These are phyloP conservation scores for Anneissia japonica DNA, from an alignment of 35 echinoderm and acorn worm species.

Conservation along the genomic window DNA sequence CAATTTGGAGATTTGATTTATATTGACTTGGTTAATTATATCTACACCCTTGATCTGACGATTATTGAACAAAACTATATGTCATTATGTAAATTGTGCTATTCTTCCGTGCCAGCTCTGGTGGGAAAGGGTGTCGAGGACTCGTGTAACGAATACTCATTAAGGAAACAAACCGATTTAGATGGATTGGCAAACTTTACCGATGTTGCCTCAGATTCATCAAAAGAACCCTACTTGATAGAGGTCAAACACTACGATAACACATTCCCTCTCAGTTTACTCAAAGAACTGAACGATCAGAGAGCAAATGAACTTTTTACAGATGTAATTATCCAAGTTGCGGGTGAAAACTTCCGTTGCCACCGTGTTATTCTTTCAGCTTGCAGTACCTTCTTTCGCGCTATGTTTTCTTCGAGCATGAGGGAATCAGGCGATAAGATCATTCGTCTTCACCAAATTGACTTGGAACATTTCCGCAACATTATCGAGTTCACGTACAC, in stretches of 20 bases:
- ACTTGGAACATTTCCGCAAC: conserved; percentile 36
- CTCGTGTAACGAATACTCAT: conserved; percentile 65
- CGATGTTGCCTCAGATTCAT: conserved; percentile 48
- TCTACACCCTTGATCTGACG: conserved; percentile 59
- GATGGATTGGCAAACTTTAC: conserved; percentile 44
- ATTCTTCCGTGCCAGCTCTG: conserved; percentile 37
- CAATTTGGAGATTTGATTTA: not conserved
- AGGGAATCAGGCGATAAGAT: conserved; percentile 49
- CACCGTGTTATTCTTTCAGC: conserved; percentile 75
- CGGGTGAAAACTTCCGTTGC: conserved; percentile 53
- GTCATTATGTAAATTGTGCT: conserved; percentile 51
- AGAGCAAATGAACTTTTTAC: conserved; percentile 47
- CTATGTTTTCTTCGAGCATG: conserved; percentile 89
- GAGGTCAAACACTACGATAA: conserved; percentile 59
- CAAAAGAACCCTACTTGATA: conserved; percentile 22
- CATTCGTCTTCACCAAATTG: conserved; percentile 51
- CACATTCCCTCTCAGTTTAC: conserved; percentile 64
- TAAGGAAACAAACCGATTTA: conserved; percentile 68
- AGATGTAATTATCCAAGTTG: conserved; percentile 68
- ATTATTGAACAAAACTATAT: conserved; percentile 66
- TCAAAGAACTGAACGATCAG: conserved; percentile 68
- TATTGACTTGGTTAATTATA: conserved; percentile 15
- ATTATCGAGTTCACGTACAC: conserved; percentile 91
- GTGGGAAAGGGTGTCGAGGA: conserved; percentile 66
- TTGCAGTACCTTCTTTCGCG: conserved; percentile 78